Base-by-base conservation (phyloP, 2,113 vertebrate species). In the Nerophis ophidion region DNA sequence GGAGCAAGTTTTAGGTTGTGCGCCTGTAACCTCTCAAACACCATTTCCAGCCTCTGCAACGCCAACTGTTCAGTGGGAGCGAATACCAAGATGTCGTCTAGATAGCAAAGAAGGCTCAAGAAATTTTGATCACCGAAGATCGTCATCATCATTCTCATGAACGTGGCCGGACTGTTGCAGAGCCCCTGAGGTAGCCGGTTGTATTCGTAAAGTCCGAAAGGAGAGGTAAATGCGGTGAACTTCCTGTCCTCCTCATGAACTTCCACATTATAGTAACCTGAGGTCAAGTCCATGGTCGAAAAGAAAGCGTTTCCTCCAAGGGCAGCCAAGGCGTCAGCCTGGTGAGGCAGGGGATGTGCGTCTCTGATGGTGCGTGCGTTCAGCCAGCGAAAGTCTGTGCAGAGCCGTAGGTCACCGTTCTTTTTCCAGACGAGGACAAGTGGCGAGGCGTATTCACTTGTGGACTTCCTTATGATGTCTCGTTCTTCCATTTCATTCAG, bases 111-210 rank as follows among this genome's bases (percentile, higher is more conserved):
- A 0, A 81, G 19, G 15, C 70, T 76, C 0, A 35, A 52, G 44
- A 77, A 80, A 26, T 83, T 83, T 5, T 74, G 10, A 49, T 74
- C 60, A 0, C 66, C 50, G 13, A 81, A 70, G 14, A 79, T 79
- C 1, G 16, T 48, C 2, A 70, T 0, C 40, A 71, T 83, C 68
- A 68, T 76, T 2, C 53, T 17, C 53, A 72, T 75, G 38, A 71
- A 79, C 0, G 60, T 61, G 0, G 36, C 72, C 0, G 70, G 66
- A 7, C 70, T 68, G 2, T 72, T 78, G 3, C 36, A 72, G 1
- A 75, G 35, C 3, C 64, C 51, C 7, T 73, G 63, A 3, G 51
- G 60, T 40, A 73, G 46, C 60, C 13, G 19, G 19, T 26, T 26
- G 3, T 26, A 2, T 26, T 26, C 19, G 19, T 26, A 26, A 1